Conservation (phyloP, 2,888 invertebrate genomes). For the Theodoxus fluviatilis region DNA sequence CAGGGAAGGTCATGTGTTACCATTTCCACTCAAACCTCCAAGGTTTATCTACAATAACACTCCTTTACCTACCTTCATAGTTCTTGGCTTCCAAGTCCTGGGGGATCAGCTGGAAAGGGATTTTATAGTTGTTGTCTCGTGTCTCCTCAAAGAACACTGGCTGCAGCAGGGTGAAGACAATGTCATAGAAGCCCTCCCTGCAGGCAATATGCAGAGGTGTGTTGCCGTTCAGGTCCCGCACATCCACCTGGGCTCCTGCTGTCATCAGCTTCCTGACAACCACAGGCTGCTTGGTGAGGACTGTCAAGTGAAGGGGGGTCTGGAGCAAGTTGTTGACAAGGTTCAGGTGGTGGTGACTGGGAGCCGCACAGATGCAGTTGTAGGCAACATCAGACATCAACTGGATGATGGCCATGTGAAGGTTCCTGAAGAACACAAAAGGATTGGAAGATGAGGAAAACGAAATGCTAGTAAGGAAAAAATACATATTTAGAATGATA, state of each 20-base stretch:
- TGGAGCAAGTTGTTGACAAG: conserved; percentile 79
- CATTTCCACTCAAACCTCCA: too few relatives aligned
- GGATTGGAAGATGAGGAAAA: background rate
- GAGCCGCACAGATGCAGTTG: conserved; percentile 79
- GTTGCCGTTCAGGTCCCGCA: conserved; percentile 80
- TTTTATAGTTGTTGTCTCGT: conserved; percentile 62
- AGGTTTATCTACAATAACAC: too few relatives aligned
- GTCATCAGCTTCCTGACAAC: conserved; percentile 80
- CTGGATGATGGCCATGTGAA: conserved; percentile 85
- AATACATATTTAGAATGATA: background rate
- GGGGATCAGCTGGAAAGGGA: conserved; percentile 67
- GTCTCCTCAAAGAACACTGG: conserved; percentile 51
- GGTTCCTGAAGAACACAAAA: conserved; percentile 71
- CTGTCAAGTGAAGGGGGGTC: conserved; percentile 87
- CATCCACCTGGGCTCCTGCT: conserved; percentile 76
- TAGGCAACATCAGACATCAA: conserved; percentile 77
- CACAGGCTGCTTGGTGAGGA: conserved; percentile 77
- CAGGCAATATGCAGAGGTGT: conserved; percentile 88
- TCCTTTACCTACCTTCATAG: too few relatives aligned
- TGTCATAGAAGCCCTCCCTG: conserved; percentile 74
- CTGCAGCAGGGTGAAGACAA: conserved; percentile 77
- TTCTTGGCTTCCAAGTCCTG: conserved; percentile 51
- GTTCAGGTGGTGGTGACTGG: conserved; percentile 79
- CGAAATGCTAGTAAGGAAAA: background rate
- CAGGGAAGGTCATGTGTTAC: too few relatives aligned